These are phyloP conservation scores for Onychomys torridus DNA, from an alignment of 2,797 vertebrate genomes.

Conservation along the genomic window DNA sequence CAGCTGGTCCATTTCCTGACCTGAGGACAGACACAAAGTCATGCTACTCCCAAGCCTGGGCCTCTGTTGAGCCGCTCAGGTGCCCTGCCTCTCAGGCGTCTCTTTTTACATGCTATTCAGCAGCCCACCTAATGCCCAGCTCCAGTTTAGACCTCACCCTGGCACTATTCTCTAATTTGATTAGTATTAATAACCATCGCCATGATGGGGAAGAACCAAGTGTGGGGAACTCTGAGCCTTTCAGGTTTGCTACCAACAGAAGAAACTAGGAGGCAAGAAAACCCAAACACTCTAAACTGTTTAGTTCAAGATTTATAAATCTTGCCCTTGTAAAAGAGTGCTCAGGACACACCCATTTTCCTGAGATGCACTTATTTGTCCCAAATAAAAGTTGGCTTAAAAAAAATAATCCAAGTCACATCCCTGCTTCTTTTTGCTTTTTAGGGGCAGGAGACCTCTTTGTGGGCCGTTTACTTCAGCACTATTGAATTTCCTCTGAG, in stretches of 20 bases:
- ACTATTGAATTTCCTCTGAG: slow-evolving; percentile 64
- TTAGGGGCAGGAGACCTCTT: slow-evolving; percentile 5
- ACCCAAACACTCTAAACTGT: slow-evolving; percentile 63
- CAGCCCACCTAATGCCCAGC: slow-evolving; percentile 17
- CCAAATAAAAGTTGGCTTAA: slow-evolving; percentile 51
- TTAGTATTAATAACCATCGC: slow-evolving; percentile 54
- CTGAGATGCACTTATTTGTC: slow-evolving; percentile 35
- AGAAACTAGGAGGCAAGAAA: slow-evolving; percentile 71
- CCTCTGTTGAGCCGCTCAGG: not conserved
- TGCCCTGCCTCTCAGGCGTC: not conserved
- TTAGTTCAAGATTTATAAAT: slow-evolving; percentile 60
- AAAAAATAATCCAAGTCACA: slow-evolving; percentile 27
- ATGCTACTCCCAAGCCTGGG: not conserved
- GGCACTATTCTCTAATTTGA: slow-evolving; percentile 53
- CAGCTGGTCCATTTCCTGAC: not conserved
- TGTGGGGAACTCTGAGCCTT: slow-evolving; percentile 42
- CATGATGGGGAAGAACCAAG: not conserved
- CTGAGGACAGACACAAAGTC: slow-evolving; percentile 23
- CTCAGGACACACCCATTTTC: slow-evolving; percentile 51
- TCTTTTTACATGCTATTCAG: slow-evolving; percentile 56
- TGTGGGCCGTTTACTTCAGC: slow-evolving; percentile 29
- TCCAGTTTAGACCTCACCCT: slow-evolving; percentile 41
- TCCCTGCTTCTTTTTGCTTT: slow-evolving; percentile 38
- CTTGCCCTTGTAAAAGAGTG: slow-evolving; percentile 16
- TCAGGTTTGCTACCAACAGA: slow-evolving; percentile 64